Evolutionary conservation across 1,140 invertebrate species (phyloP).

Genomic region (Tetramorium alpestre): DNA sequence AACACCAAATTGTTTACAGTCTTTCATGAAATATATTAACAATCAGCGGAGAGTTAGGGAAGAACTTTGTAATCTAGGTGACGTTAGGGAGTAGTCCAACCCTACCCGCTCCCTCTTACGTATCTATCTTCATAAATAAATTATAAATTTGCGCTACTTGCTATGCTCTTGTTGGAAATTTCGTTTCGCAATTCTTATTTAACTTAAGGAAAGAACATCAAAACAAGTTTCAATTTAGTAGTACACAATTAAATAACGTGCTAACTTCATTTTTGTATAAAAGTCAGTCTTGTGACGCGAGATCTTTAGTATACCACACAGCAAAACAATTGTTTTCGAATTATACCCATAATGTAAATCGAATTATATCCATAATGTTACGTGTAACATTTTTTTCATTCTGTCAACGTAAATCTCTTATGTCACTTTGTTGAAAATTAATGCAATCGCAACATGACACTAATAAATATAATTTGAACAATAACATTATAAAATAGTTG

Average conservation of each 20-base stretch:
- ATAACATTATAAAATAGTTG: background rate
- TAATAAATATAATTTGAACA: slow-evolving; percentile 11
- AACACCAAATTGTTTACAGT: background rate
- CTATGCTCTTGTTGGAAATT: background rate
- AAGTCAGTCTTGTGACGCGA: background rate
- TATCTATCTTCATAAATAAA: background rate
- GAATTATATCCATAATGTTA: background rate
- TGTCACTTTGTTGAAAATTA: background rate
- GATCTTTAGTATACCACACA: background rate
- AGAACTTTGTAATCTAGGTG: too few relatives aligned
- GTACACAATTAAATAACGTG: background rate
- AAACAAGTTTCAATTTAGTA: background rate
- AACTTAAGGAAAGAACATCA: background rate
- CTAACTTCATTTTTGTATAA: background rate
- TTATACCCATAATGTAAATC: background rate
- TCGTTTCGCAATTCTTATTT: background rate
- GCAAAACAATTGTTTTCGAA: background rate
- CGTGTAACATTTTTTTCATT: background rate
- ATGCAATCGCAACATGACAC: background rate
- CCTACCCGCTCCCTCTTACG: too few relatives aligned
- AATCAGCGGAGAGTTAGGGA: too few relatives aligned
- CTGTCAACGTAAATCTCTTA: background rate
- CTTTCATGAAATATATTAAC: background rate
- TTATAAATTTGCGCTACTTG: background rate
- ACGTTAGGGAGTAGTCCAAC: too few relatives aligned